Evolutionary conservation across 37 sponge, comb jelly and placozoan genomes (phyloP).

Genomic region (Cliona cf. orientalis): DNA sequence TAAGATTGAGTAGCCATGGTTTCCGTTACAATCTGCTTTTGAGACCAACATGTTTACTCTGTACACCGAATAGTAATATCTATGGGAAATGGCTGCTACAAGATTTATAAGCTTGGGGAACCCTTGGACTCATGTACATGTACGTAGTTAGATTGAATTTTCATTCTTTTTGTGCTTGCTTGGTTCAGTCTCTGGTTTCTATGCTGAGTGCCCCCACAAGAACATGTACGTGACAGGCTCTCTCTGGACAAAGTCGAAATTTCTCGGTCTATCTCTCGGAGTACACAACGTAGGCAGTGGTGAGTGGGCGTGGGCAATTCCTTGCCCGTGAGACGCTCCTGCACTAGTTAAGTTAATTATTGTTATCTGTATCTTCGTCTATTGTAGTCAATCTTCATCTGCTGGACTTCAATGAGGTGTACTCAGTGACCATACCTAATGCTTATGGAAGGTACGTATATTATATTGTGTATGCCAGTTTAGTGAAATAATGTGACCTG

Average conservation of each 20-base stretch:
- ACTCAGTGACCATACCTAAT: slow-evolving; percentile 85
- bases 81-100: too few species aligned
- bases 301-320: slow-evolving; percentile 12
- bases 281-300: slow-evolving; percentile 90
- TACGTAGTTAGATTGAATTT: too few species aligned
- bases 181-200: slow-evolving; percentile 89
- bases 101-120: too few species aligned
- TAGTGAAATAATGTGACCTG: neutral
- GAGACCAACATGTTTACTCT: too few species aligned
- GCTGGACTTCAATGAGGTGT: slow-evolving; percentile 91
- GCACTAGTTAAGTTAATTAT: neutral
- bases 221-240: slow-evolving; percentile 83
- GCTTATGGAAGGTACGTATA: slow-evolving; percentile 83
- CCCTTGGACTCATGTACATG: too few species aligned
- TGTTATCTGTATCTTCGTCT: neutral
- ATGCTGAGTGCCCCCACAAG: slow-evolving; percentile 88
- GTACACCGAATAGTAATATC: too few species aligned
- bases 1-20: too few species aligned
- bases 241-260: slow-evolving; percentile 94
- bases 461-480: neutral
- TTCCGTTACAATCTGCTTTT: too few species aligned
- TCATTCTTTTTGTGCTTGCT: too few species aligned
- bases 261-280: slow-evolving; percentile 96
- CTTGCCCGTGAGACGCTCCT: slow-evolving; percentile 4
- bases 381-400: slow-evolving; percentile 67